These are phyloP conservation scores for Periplaneta americana DNA, from an alignment of 1,140 invertebrate species.

Conservation along the genomic window DNA sequence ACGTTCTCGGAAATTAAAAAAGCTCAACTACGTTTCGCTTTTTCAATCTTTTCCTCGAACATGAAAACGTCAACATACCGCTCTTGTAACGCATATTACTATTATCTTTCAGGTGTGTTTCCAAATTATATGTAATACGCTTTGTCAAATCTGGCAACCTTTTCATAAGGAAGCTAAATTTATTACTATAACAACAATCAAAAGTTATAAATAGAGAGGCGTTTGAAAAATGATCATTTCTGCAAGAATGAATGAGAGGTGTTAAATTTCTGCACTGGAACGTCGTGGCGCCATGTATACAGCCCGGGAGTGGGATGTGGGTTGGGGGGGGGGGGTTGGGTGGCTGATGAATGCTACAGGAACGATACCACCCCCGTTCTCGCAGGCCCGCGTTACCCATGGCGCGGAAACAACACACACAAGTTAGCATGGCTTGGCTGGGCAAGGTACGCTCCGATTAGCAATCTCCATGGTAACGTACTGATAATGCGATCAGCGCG, in stretches of 20 bases:
- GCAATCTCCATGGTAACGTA: slow-evolving; percentile 55
- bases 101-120: too few relatives aligned
- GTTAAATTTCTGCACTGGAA: background rate
- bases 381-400: background rate
- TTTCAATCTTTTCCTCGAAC: too few relatives aligned
- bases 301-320: background rate
- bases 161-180: too few relatives aligned
- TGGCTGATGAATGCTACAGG: background rate
- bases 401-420: background rate
- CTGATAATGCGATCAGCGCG: slow-evolving; percentile 44
- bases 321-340: background rate
- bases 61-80: too few relatives aligned
- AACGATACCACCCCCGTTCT: background rate
- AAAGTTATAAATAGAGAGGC: too few relatives aligned
- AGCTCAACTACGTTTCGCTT: too few relatives aligned
- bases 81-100: too few relatives aligned
- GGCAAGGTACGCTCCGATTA: slow-evolving; percentile 39
- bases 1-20: too few relatives aligned
- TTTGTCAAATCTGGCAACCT: too few relatives aligned
- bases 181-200: too few relatives aligned
- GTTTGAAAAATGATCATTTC: too few relatives aligned
- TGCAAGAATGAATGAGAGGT: background rate
- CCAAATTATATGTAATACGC: too few relatives aligned
- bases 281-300: background rate
- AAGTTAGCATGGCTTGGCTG: background rate